Evolutionary conservation across 1,140 invertebrate genomes (phyloP), one percentile per base, ranked within the genome.

Genomic region (Parapsyche elsis): DNA sequence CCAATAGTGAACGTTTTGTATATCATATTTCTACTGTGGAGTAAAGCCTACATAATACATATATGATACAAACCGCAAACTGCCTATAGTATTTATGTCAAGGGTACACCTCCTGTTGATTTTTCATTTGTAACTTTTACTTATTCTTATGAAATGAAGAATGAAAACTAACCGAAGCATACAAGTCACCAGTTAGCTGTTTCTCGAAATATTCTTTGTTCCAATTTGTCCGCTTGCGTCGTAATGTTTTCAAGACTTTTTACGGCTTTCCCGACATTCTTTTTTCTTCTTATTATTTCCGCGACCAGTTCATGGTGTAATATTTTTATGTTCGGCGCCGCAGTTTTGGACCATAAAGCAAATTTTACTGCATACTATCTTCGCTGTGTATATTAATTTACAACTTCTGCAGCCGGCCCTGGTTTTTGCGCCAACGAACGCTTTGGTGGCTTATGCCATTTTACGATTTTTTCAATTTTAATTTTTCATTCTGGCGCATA

Each of bases 311-410:
- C 46, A 23, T 46, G 14, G 14, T 49, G 53, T 78, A 78, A 81
- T 79, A 80, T 82, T 79, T 82, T 82, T 82, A 82, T 74, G 49
- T 74, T 73, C 67, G 46, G 74, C 19, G 64, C 46, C 46, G 74
- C 57, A 57, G 53, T 79, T 79, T 79, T 59, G 21, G 57, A 71
- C 74, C 78, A 53, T 82, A 82, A 82, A 82, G 74, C 38, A 82
- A 82, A 82, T 76, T 80, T 80, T 82, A 82, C 19, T 76, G 81
- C 81, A 46, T 49, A 76, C 70, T 82, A 76, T 82, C 71, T 81
- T 46, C 59, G 23, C 23, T 19, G 16, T 24, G 16, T 24, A 64
- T 79, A 73, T 80, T 67, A 26, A 61, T 49, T 57, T 79, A 71
- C 26, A 21, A 44, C 45, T 38, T 14, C 45, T 38, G 46, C 74